A percentile compares a stretch with the other conserved stretches of the same genome.
phyloP scores from a whole-genome alignment of 1,140 invertebrate genomes.

The Eufriesea mexicana region DNA sequence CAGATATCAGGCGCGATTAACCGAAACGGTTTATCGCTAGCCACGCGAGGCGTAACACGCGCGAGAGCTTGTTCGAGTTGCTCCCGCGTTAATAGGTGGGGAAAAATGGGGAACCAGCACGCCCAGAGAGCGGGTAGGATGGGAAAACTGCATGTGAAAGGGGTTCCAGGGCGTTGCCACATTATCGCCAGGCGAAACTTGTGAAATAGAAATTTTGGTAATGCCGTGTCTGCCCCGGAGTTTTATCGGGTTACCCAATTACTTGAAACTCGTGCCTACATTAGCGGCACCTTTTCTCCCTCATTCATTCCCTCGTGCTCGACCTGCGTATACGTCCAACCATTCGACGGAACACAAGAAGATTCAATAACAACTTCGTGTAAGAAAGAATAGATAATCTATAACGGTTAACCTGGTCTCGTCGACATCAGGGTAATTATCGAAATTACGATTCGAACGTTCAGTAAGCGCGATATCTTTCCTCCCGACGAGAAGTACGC shows the following conservation, averaged over 20 bases:
- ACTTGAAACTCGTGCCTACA: conserved; percentile 32
- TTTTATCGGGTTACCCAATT: conserved; percentile 43
- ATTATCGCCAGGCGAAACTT: conserved; percentile 33
- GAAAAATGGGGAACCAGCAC: conserved; percentile 16
- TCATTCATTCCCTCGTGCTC: neutral
- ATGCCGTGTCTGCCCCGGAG: neutral
- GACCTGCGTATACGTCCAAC: too few species aligned
- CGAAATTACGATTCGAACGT: conserved; percentile 43
- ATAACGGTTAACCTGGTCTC: neutral
- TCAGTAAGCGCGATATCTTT: neutral
- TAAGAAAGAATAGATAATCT: conserved; percentile 1
- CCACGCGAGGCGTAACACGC: conserved; percentile 18
- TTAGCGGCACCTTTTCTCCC: neutral
- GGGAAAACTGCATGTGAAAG: conserved; percentile 33
- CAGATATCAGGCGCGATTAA: conserved; percentile 58
- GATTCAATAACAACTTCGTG: conserved; percentile 14
- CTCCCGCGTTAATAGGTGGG: neutral
- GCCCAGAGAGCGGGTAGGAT: neutral
- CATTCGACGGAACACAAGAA: neutral
- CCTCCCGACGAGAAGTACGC: neutral
- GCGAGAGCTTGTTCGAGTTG: too few species aligned
- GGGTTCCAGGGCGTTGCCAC: neutral
- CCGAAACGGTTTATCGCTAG: conserved; percentile 61
- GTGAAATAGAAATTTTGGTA: conserved; percentile 34
- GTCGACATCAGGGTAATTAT: conserved; percentile 34